phyloP scores from a whole-genome alignment of 1,140 invertebrate species.

The Triops cancriformis region DNA sequence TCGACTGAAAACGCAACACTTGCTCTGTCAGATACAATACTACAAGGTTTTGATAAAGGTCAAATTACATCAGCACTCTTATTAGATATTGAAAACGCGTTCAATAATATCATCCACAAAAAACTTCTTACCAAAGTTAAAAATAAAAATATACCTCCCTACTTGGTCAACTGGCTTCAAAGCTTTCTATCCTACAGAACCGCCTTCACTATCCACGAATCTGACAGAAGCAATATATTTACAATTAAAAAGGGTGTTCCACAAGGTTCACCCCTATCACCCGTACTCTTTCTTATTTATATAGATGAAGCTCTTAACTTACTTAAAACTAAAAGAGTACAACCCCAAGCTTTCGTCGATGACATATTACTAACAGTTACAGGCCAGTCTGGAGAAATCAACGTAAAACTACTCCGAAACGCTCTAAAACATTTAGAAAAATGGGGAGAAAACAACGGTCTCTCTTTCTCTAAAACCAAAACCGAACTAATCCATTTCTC shows the following conservation, averaged over 20 bases:
- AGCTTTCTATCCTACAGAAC: not conserved
- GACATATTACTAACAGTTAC: not conserved
- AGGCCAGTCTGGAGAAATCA: too few species aligned
- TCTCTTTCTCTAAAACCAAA: not conserved
- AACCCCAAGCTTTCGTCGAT: not conserved
- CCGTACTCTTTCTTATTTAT: not conserved
- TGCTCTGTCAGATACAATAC: not conserved
- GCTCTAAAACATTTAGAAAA: too few species aligned
- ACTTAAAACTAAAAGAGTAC: not conserved
- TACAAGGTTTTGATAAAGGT: not conserved
- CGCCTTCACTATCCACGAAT: not conserved
- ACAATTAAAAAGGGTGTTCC: not conserved
- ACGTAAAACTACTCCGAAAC: too few species aligned
- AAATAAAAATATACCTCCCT: not conserved
- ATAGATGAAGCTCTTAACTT: not conserved
- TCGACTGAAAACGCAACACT: not conserved
- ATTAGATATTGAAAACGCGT: not conserved
- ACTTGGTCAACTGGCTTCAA: not conserved
- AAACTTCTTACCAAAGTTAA: not conserved
- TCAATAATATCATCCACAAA: not conserved
- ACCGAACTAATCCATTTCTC: not conserved
- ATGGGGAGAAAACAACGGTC: not conserved
- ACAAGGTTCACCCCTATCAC: not conserved
- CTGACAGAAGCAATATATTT: not conserved
- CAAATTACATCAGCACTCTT: not conserved